Evolutionary conservation across 2,888 invertebrate genomes (phyloP), one percentile per base, ranked within the genome.

Genomic region (Perdita meconis): DNA sequence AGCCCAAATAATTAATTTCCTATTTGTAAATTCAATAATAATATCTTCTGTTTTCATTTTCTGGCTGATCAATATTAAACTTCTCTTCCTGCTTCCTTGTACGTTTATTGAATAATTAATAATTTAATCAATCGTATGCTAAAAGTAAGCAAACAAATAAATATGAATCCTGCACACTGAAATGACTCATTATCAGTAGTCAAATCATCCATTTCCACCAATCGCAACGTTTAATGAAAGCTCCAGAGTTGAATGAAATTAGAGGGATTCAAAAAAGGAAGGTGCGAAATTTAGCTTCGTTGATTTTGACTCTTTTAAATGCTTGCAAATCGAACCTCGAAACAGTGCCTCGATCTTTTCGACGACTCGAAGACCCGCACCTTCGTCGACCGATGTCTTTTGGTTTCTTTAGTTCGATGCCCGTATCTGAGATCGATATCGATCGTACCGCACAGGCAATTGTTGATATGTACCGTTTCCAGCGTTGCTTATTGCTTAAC

Each of bases 401-500:
- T 72, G 47, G 55, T 59, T 70, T 64, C 44, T 64, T 57, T 57
- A 55, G 40, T 64, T 60, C 76, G 75, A 59, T 22, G 68, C 44
- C 57, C 40, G 40, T 67, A 44, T 59, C 65, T 55, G 40, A 13
- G 42, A 66, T 63, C 60, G 40, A 60, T 53, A 51, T 36, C 59
- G 66, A 42, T 22, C 42, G 47, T 65, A 71, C 65, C 83, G 53
- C 81, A 71, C 87, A 90, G 89, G 89, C 89, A 88, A 88, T 88
- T 89, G 68, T 84, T 89, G 90, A 90, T 90, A 90, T 90, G 90
- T 89, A 89, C 89, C 89, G 87, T 88, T 88, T 87, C 68, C 74
- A 83, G 82, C 75, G 53, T 70, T 66, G 63, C 83, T 86, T 85
- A 85, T 85, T 83, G 82, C 82, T 85, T 83, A 86, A 83, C 78